These are phyloP conservation scores for Ichneumoninae sp. DNA, from an alignment of 2,888 invertebrate species.

Conservation along the genomic window DNA sequence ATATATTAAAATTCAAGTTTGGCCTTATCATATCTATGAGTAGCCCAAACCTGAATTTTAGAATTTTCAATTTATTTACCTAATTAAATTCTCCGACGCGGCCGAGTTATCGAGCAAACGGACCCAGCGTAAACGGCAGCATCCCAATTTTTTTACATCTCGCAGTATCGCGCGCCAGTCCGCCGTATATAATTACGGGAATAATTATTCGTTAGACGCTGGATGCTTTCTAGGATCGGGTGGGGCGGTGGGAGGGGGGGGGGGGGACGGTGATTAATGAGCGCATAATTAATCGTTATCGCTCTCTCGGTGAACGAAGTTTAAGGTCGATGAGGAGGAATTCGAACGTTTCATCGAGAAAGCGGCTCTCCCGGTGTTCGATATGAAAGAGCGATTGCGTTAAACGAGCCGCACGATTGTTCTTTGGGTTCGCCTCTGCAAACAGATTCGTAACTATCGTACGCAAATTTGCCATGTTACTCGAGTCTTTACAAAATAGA, in stretches of 20 bases:
- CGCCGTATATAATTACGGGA: constrained; percentile 13
- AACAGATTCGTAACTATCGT: not conserved
- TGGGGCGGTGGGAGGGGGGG: not conserved
- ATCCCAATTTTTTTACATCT: not conserved
- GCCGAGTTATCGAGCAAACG: not conserved
- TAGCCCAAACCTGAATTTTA: too few relatives aligned
- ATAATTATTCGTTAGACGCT: constrained; percentile 9
- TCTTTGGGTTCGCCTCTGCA: not conserved
- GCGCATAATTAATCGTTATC: constrained; percentile 39
- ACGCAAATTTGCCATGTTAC: not conserved
- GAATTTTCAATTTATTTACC: not conserved
- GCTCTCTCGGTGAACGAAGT: constrained; percentile 25
- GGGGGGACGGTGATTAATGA: constrained; percentile 28
- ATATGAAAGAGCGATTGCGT: constrained; percentile 26
- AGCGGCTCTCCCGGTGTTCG: not conserved
- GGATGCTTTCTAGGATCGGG: constrained; percentile 21
- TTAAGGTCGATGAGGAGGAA: constrained; percentile 28
- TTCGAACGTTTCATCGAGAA: constrained; percentile 35
- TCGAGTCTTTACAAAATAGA: not conserved
- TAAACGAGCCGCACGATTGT: constrained; percentile 15
- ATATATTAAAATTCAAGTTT: not conserved
- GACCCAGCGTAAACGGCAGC: not conserved
- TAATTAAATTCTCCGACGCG: not conserved
- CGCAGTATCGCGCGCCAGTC: not conserved
- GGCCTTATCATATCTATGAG: not conserved